Evolutionary conservation across 2,888 invertebrate genomes (phyloP), one percentile per base, ranked within the genome.

Genomic region (Cephonodes hylas): DNA sequence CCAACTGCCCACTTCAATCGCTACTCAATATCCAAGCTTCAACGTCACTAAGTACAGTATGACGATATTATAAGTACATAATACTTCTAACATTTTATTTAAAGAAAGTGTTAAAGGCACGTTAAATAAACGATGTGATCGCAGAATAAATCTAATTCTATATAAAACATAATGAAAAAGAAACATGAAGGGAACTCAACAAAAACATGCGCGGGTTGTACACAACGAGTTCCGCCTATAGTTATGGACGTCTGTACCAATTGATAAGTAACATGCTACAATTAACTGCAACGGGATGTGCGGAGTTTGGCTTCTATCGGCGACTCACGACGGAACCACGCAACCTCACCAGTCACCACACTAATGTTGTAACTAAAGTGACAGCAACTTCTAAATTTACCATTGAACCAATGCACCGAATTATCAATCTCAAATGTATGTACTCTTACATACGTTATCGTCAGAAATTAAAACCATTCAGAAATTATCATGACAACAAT

Each of bases 1-100:
- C 27, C n/a, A n/a, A 61, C 53, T 18, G 53, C 8, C 53, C 4
- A 53, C 31, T 18, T 53, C 48, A 31, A 27, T 53, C 27, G 31
- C 53, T 27, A 31, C 53, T 31, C 53, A 31, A 53, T 31, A 18
- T 31, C 64, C 66, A 59, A 65, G 67, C 31, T 27, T 27, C 64
- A 62, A 66, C 69, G 68, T 70, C 69, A 70, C 68, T 75, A 75
- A 75, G 74, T 76, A 80, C 78, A 72, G 68, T 66, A 60, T 66
- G 73, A 69, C 67, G 64, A 63, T 64, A 22, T 64, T 73, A 71
- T 80, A 80, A 80, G 77, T 80, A 79, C 80, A 74, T 74, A 73
- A 76, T 70, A 78, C 74, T 71, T 62, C 58, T 69, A 53, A 56
- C 59, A 22, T 23, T 25, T 22, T 20, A 42, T 23, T 22, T 15